Evolutionary conservation across 2,888 invertebrate species (phyloP), one percentile per base, ranked within the genome.

Genomic region (Idaea dimidiata): DNA sequence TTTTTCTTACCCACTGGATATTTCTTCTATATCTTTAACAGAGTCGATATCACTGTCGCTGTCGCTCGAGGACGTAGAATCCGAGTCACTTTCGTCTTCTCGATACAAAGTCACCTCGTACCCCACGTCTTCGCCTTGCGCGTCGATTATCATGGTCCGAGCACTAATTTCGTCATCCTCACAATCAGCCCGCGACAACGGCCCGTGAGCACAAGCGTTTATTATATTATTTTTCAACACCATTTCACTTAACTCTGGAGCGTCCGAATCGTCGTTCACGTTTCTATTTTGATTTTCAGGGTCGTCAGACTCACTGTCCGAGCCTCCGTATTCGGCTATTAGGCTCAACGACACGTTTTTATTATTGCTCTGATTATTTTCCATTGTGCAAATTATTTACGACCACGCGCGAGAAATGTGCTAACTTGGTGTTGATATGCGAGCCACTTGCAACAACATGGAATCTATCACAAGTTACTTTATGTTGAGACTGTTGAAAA

Each of bases 201-300:
- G 92, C 5, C 92, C 92, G 73, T 93, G 93, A 66, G 91, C 89
- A 71, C 91, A 91, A 54, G 93, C 92, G 69, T 93, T 93, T 70
- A 93, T 92, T 61, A 92, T 90, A 68, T 92, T 93, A 80, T 93
- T 91, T 70, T 91, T 92, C 65, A 91, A 78, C 64, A 93, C 92
- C 91, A 93, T 92, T 67, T 91, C 91, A 81, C 89, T 92, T 31
- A 89, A 78, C 71, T 90, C 90, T 33, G 82, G 77, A 17, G 77
- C 75, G 67, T 81, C 76, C 16, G 78, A 78, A 65, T 85, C 82
- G 6, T 86, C 85, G 62, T 76, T 82, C 62, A 61, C 65, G 57
- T 62, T 33, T 17, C 43, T 59, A 18, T 7, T 17, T 59, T 58
- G 63, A 61, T 60, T 18, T 18, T 83, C 81, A 67, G 86, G 86